phyloP scores from a whole-genome alignment of 2,888 invertebrate genomes.

The Romanomermis culicivorax region DNA sequence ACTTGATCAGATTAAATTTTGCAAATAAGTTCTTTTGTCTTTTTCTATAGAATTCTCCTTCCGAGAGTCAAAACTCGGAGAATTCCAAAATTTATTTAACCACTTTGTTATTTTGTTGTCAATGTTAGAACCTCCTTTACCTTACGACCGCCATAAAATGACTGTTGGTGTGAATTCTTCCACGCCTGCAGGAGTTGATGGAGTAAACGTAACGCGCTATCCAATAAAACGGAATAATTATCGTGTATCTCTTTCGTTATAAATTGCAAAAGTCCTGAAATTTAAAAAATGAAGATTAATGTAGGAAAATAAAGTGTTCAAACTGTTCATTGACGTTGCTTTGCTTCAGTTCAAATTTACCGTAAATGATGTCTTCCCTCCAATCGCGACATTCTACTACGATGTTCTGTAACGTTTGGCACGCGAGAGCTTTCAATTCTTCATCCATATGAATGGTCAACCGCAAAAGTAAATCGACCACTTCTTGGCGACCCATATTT shows the following conservation, averaged over 20 bases:
- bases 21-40: no score
- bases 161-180: constrained; percentile 38
- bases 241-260: constrained; percentile 74
- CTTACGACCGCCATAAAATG: not conserved
- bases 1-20: no score
- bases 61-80: no score
- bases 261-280: constrained; percentile 68
- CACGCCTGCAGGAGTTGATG: constrained; percentile 73
- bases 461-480: constrained; percentile 75
- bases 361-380: constrained; percentile 72
- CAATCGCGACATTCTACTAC: constrained; percentile 89
- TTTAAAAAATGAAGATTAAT: constrained; percentile 6
- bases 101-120: no score
- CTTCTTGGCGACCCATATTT: constrained; percentile 77
- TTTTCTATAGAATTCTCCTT: no score
- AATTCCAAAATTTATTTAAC: no score
- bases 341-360: no score
- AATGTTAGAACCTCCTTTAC: no score
- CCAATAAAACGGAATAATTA: constrained; percentile 65
- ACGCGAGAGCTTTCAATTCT: constrained; percentile 52
- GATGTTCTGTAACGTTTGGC: constrained; percentile 48
- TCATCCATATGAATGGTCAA: constrained; percentile 96
- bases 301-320: no score
- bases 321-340: no score
- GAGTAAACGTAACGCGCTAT: constrained; percentile 75